A percentile compares a stretch with the other conserved stretches of the same genome.
Evolutionary conservation across 2,888 invertebrate genomes (phyloP).

Genomic region (Macrophya alboannulata): DNA sequence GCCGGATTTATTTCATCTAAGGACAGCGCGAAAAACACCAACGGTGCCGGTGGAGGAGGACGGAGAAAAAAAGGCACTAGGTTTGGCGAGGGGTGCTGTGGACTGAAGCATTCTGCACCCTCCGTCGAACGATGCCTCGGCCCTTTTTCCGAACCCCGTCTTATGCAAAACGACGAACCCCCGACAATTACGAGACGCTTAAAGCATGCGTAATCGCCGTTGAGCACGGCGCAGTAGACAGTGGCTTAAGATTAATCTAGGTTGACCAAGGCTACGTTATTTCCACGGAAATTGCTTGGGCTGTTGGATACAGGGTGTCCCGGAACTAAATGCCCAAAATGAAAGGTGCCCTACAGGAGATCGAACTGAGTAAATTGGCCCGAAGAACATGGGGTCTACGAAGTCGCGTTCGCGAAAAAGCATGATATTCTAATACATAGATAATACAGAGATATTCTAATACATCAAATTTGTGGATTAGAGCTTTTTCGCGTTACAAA

Average conservation of each 20-base stretch:
- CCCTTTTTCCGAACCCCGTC: slow-evolving; percentile 38
- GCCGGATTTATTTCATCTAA: slow-evolving; percentile 47
- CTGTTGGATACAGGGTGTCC: no score
- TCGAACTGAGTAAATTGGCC: no score
- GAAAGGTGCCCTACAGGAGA: no score
- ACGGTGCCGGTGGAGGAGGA: background rate
- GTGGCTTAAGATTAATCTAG: slow-evolving; percentile 45
- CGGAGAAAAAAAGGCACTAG: background rate
- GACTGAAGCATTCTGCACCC: background rate
- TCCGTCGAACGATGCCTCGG: background rate
- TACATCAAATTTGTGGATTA: background rate
- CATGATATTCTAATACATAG: no score
- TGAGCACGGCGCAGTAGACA: slow-evolving; percentile 15
- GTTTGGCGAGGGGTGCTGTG: slow-evolving; percentile 1
- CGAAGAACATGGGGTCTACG: no score
- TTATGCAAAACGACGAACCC: slow-evolving; percentile 48
- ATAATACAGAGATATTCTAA: background rate
- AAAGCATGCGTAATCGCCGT: slow-evolving; percentile 27
- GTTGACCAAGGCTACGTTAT: slow-evolving; percentile 34
- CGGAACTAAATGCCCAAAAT: no score
- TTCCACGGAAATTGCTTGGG: background rate
- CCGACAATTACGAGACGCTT: slow-evolving; percentile 45
- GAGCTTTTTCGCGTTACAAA: background rate
- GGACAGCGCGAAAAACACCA: slow-evolving; percentile 41
- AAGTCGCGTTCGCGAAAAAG: no score